These are phyloP conservation scores for Ochlodes sylvanus DNA, from an alignment of 2,888 invertebrate species.

Conservation along the genomic window DNA sequence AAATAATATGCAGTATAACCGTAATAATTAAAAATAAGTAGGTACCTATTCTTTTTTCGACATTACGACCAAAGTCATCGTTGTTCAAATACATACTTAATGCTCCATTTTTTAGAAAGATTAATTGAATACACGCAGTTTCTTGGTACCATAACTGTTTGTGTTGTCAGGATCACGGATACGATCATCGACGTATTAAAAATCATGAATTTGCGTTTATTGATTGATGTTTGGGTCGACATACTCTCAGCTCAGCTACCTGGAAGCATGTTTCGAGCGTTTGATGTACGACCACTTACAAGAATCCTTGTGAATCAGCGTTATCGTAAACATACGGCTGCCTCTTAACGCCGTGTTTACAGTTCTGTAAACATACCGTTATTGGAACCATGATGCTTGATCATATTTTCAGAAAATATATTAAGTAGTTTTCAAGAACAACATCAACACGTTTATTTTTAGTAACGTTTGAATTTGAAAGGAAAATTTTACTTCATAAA, in stretches of 20 bases:
- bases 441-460: neutral
- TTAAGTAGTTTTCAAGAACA: neutral
- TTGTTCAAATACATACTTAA: no score
- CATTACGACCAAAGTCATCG: no score
- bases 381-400: constrained; percentile 24
- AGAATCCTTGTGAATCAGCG: constrained; percentile 35
- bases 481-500: neutral
- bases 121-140: no score
- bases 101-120: no score
- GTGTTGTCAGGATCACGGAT: constrained; percentile 20
- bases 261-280: constrained; percentile 47
- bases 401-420: constrained; percentile 9
- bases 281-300: constrained; percentile 44
- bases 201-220: constrained; percentile 12
- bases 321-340: constrained; percentile 37
- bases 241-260: constrained; percentile 45
- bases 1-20: no score
- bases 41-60: no score
- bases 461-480: neutral
- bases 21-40: no score
- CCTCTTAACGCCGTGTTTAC: constrained; percentile 37
- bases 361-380: constrained; percentile 31
- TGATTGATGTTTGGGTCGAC: constrained; percentile 11
- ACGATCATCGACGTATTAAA: neutral
- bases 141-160: no score